Percentiles rank a stretch among this genome's conserved stretches.
Evolutionary conservation across 2,113 vertebrate genomes (phyloP).

Genomic region (Centrocercus urophasianus): DNA sequence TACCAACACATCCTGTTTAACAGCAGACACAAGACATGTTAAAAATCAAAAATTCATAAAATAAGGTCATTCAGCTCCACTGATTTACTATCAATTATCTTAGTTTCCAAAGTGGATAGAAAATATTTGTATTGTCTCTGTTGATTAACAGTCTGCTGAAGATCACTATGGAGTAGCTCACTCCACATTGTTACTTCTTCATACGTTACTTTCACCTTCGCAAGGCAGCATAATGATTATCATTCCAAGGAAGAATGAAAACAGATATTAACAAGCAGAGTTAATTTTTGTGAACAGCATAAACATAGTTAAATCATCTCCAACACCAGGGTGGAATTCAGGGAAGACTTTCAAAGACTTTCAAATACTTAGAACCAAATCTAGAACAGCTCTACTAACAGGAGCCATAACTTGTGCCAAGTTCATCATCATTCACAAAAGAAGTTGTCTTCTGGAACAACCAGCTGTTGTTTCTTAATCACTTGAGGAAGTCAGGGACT

Average conservation of each 20-base stretch:
- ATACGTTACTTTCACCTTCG: neutral
- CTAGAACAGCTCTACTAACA: neutral
- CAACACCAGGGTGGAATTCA: neutral
- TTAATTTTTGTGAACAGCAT: neutral
- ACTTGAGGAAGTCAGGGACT: neutral
- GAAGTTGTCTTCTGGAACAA: neutral
- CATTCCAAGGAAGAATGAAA: neutral
- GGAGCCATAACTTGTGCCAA: neutral
- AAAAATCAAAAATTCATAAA: neutral
- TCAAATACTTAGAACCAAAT: neutral
- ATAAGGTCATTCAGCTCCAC: neutral
- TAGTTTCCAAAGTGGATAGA: neutral
- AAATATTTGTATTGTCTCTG: neutral
- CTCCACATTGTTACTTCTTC: neutral
- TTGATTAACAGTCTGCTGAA: neutral
- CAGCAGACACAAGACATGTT: neutral
- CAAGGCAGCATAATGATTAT: fast-evolving
- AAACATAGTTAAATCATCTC: neutral
- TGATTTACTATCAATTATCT: neutral
- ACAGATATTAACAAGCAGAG: neutral
- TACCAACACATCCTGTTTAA: constrained; percentile 91
- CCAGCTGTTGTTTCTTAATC: neutral
- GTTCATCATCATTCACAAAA: neutral
- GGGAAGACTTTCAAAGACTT: neutral
- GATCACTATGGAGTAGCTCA: fast-evolving